phyloP scores from a whole-genome alignment of 2,888 invertebrate species.

The Agriopis leucophaearia region DNA sequence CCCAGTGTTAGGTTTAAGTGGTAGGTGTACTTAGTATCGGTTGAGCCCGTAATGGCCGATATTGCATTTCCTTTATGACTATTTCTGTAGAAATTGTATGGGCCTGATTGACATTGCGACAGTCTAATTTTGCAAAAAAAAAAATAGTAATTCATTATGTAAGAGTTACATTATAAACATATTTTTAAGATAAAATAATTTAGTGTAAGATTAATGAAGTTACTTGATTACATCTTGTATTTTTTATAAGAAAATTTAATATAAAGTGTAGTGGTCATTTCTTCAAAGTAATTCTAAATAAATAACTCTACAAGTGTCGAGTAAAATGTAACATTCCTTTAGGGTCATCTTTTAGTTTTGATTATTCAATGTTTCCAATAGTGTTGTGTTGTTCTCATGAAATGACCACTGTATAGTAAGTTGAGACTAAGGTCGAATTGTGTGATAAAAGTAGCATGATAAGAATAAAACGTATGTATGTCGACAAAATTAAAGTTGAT shows the following conservation, averaged over 20 bases:
- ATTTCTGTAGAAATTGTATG: slow-evolving; percentile 12
- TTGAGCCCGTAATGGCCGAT: slow-evolving; percentile 23
- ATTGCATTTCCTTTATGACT: slow-evolving; percentile 13
- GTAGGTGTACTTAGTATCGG: slow-evolving; percentile 17
- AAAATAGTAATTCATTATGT: neutral
- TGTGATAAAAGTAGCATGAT: slow-evolving; percentile 35
- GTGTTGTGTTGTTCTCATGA: neutral
- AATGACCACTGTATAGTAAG: slow-evolving; percentile 25
- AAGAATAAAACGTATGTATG: slow-evolving; percentile 18
- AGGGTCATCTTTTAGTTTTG: neutral
- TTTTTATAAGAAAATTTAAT: neutral
- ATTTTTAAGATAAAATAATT: neutral
- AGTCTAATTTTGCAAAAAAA: slow-evolving; percentile 1
- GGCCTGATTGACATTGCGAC: slow-evolving; percentile 24
- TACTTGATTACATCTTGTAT: slow-evolving; percentile 9
- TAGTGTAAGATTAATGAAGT: slow-evolving; percentile 9
- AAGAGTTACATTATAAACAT: neutral
- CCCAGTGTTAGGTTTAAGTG: slow-evolving; percentile 17
- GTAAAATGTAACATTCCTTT: neutral
- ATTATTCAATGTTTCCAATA: neutral
- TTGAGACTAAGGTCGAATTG: slow-evolving; percentile 27
- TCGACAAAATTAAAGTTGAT: slow-evolving; percentile 27
- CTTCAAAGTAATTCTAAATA: neutral
- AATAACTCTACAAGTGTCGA: neutral
- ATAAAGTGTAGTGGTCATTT: slow-evolving; percentile 16